Conservation (phyloP, 2,797 vertebrate genomes). For the Rhynchotus rufescens region DNA sequence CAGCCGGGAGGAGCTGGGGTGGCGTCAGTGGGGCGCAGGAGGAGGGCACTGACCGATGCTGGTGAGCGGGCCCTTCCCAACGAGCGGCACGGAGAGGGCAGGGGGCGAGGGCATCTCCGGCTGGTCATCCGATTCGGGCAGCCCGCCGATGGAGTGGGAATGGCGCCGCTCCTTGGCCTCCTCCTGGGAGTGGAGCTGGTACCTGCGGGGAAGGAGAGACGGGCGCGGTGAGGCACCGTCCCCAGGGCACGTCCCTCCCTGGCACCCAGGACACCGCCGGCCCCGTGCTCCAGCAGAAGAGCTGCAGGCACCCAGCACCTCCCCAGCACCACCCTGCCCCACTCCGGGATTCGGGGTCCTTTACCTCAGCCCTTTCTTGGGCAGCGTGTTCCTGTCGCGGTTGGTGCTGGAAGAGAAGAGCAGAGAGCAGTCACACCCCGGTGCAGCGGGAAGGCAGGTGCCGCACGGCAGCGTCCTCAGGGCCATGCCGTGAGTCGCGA, state of each 20-base stretch:
- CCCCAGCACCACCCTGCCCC: neutral
- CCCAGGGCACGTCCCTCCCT: accelerated
- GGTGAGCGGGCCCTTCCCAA: slow-evolving; percentile 86
- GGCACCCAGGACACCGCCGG: neutral
- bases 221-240: neutral
- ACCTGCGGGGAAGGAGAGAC: slow-evolving; percentile 65
- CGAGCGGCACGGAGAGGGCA: slow-evolving; percentile 84
- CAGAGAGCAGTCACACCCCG: slow-evolving; percentile 3
- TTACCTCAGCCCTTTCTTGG: slow-evolving; percentile 96
- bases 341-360: neutral
- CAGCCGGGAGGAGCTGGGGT: neutral
- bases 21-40: accelerated
- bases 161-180: slow-evolving; percentile 92
- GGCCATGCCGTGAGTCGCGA: neutral
- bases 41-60: slow-evolving; percentile 84
- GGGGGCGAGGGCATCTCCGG: slow-evolving; percentile 88
- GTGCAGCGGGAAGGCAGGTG: neutral
- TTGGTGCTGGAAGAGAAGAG: slow-evolving; percentile 83
- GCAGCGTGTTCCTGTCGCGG: slow-evolving; percentile 92
- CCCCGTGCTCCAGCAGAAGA: accelerated
- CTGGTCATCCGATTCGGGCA: slow-evolving; percentile 85
- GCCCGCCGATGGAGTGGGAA: slow-evolving; percentile 86
- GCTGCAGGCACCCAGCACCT: neutral
- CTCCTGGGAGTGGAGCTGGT: slow-evolving; percentile 88
- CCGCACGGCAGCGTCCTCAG: neutral